Percentiles rank a stretch among this genome's conserved stretches.
Evolutionary conservation across 2,888 invertebrate genomes (phyloP).

Genomic region (Lomographa bimaculata): DNA sequence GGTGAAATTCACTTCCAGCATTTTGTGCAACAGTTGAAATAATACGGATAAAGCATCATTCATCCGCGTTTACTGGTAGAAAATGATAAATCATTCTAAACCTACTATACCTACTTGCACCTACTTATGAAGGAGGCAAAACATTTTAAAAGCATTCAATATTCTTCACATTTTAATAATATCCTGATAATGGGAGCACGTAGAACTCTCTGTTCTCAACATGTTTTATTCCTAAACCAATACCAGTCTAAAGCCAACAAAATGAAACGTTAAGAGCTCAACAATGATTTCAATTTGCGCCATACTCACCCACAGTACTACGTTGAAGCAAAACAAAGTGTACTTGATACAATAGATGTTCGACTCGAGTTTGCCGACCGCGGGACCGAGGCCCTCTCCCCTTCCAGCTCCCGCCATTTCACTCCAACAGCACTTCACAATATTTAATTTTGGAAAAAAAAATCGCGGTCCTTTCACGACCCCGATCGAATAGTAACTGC

Average conservation of each 20-base stretch:
- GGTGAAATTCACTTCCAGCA: too few species aligned
- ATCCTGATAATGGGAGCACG: slow-evolving; percentile 17
- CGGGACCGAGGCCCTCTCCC: slow-evolving; percentile 76
- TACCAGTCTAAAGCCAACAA: slow-evolving; percentile 37
- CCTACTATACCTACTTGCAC: too few species aligned
- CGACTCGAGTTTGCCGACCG: slow-evolving; percentile 86
- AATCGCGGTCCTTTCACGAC: slow-evolving; percentile 50
- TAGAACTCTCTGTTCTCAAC: slow-evolving; percentile 3
- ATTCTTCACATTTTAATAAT: slow-evolving; percentile 10
- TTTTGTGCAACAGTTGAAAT: too few species aligned
- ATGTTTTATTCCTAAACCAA: slow-evolving; percentile 10
- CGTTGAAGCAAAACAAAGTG: slow-evolving; percentile 91
- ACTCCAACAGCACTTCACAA: slow-evolving; percentile 49
- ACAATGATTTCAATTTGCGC: slow-evolving; percentile 34
- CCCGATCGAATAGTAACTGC: slow-evolving; percentile 61
- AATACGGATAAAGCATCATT: too few species aligned
- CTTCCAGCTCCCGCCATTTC: slow-evolving; percentile 83
- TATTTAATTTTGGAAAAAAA: slow-evolving; percentile 34
- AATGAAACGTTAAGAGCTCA: slow-evolving; percentile 28
- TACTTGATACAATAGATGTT: slow-evolving; percentile 92
- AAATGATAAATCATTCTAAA: too few species aligned
- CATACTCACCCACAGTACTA: slow-evolving; percentile 89
- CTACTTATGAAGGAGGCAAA: too few species aligned
- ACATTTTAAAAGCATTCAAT: too few species aligned
- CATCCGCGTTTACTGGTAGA: too few species aligned